Percentiles rank a stretch among this genome's conserved stretches.
These are phyloP conservation scores for Epiblema foenella DNA, from an alignment of 2,888 invertebrate species.

Conservation along the genomic window DNA sequence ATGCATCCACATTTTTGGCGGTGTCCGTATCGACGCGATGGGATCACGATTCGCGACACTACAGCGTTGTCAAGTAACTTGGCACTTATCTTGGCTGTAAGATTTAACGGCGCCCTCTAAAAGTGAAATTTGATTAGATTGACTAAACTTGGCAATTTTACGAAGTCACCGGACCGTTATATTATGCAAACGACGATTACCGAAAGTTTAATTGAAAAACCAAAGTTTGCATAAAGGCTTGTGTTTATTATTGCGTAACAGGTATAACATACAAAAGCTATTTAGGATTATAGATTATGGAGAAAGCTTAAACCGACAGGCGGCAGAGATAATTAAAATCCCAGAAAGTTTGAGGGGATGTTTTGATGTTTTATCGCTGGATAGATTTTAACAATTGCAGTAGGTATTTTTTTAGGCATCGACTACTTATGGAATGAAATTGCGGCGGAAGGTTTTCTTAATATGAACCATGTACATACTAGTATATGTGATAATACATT, in stretches of 20 bases:
- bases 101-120: conserved; percentile 45
- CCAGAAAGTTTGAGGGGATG: neutral
- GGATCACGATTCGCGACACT: conserved; percentile 16
- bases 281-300: conserved; percentile 38
- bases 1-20: neutral
- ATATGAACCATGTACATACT: no score
- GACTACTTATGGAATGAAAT: no score
- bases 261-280: conserved; percentile 52
- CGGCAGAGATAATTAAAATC: neutral
- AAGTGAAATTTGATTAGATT: conserved; percentile 62
- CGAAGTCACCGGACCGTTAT: conserved; percentile 57
- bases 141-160: conserved; percentile 58
- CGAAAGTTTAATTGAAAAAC: conserved; percentile 70
- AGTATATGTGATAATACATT: no score
- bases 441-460: no score
- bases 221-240: conserved; percentile 66
- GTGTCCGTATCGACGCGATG: conserved; percentile 12
- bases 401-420: no score
- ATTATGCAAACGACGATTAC: conserved; percentile 66
- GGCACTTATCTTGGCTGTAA: conserved; percentile 39
- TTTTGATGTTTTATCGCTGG: neutral
- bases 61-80: conserved; percentile 36
- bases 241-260: conserved; percentile 64
- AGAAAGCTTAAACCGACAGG: conserved; percentile 6
- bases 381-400: no score